phyloP scores from a whole-genome alignment of 2,113 vertebrate species.

The Oreochromis spilurus region DNA sequence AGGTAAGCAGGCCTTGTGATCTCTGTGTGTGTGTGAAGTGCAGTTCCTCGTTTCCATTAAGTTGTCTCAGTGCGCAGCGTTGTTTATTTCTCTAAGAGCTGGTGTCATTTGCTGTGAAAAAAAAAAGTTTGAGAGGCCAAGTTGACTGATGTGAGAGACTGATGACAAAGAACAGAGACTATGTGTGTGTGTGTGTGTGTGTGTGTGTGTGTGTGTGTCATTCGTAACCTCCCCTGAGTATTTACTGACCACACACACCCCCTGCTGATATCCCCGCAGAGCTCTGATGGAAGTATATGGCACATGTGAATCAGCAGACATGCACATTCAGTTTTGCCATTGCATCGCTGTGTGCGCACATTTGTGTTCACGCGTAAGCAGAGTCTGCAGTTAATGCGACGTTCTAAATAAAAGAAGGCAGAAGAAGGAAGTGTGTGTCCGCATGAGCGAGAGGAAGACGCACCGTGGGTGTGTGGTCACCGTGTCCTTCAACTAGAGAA shows the following conservation, averaged over 20 bases:
- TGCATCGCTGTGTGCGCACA: background rate
- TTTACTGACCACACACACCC: constrained; percentile 20
- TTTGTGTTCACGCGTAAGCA: background rate
- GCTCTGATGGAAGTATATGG: constrained; percentile 16
- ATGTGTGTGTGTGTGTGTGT: background rate
- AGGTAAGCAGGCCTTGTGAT: background rate
- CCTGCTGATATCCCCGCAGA: background rate
- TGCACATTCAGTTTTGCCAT: background rate
- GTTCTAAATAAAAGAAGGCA: constrained; percentile 1
- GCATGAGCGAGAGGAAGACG: background rate
- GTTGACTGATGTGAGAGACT: background rate
- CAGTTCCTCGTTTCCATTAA: constrained; percentile 18
- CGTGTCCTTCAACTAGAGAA: background rate
- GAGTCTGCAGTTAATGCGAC: constrained; percentile 22
- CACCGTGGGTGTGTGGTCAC: background rate
- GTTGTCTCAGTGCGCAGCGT: background rate
- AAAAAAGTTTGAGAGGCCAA: background rate
- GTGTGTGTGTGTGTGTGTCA: background rate
- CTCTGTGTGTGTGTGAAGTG: background rate
- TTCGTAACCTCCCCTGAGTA: background rate
- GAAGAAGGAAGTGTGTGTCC: background rate
- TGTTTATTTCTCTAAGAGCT: constrained; percentile 38
- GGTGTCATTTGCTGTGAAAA: constrained; percentile 23
- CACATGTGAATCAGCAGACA: background rate
- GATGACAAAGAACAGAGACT: constrained; percentile 27